Base-by-base conservation (phyloP, 1,140 invertebrate genomes). In the Tenebrio molitor region DNA sequence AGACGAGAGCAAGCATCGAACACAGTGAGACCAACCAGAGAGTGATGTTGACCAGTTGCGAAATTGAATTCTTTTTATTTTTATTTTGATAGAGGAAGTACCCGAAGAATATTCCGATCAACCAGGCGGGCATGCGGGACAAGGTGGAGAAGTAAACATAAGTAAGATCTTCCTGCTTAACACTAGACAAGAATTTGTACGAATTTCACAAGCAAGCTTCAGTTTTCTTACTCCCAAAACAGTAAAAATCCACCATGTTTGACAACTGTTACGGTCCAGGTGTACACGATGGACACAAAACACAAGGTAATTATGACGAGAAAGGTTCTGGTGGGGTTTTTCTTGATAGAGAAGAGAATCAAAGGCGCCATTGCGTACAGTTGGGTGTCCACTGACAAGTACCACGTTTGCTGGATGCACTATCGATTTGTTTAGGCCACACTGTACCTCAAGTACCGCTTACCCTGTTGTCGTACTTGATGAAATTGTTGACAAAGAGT, bases 401-500 rank as follows among this genome's bases (percentile, higher is more conserved):
- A 83, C 83, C 83, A 84, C 1, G 77, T 71, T 14, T 82, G 80
- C 0, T 36, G 65, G n/a, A 82, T 66, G 71, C 82, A 83, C 78
- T 77, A 39, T 33, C 76, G 29, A 39, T 42, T n/a, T 16, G 42
- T 46, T n/a, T n/a, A n/a, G n/a, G 2, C 8, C 17, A 33, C n/a
- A 12, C 5, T 33, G 7, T n/a, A n/a, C n/a, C n/a, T n/a, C n/a
- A n/a, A n/a, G n/a, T n/a, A 6, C 10, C 6, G 69, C 75, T 39
- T 39, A 39, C 36, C 50, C 72, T 66, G 29, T 73, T 12, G 44
- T 36, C 34, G 19, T 66, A 39, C 8, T 68, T 53, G 1, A 78
- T 3, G 3, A 71, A 73, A 71, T 78, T 78, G 4, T 33, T 68
- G 0, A 41, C 44, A 53, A 74, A 77, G 7, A 74, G 34, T 8